Conservation (phyloP, 1,140 invertebrate species). For the Orchesella cincta region DNA sequence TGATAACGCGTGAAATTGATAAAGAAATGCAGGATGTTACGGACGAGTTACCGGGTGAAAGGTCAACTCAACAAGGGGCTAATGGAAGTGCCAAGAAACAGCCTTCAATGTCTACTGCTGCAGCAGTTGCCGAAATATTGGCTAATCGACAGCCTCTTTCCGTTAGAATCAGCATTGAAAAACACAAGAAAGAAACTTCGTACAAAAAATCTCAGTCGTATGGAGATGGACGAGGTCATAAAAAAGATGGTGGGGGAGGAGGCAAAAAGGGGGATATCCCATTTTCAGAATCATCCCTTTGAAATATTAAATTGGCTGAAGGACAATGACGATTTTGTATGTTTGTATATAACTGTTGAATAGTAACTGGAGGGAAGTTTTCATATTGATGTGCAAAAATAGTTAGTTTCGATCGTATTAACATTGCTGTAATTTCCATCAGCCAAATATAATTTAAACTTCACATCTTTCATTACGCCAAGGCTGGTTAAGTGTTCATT, state of each 20-base stretch:
- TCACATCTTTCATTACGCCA: too few relatives aligned
- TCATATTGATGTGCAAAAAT: too few relatives aligned
- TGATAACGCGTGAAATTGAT: slow-evolving; percentile 14
- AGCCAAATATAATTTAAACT: too few relatives aligned
- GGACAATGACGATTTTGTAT: background rate
- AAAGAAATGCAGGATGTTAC: background rate
- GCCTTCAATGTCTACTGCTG: slow-evolving; percentile 17
- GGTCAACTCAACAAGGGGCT: background rate
- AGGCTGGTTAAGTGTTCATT: too few relatives aligned
- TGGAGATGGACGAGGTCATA: slow-evolving; percentile 2
- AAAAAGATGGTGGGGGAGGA: background rate
- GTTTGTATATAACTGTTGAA: too few relatives aligned
- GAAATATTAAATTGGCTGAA: background rate
- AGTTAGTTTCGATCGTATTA: too few relatives aligned
- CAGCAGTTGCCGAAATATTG: slow-evolving; percentile 36
- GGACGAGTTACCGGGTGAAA: background rate
- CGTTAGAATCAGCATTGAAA: slow-evolving; percentile 39
- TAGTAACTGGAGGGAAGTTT: too few relatives aligned
- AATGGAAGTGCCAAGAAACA: background rate
- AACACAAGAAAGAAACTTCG: slow-evolving; percentile 42
- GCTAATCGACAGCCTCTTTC: slow-evolving; percentile 32
- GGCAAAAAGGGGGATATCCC: background rate
- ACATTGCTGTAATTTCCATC: too few relatives aligned
- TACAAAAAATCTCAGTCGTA: slow-evolving; percentile 35
- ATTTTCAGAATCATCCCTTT: slow-evolving; percentile 19